Conservation (phyloP, 2,888 invertebrate genomes). For the Oscheius myriophilus region DNA sequence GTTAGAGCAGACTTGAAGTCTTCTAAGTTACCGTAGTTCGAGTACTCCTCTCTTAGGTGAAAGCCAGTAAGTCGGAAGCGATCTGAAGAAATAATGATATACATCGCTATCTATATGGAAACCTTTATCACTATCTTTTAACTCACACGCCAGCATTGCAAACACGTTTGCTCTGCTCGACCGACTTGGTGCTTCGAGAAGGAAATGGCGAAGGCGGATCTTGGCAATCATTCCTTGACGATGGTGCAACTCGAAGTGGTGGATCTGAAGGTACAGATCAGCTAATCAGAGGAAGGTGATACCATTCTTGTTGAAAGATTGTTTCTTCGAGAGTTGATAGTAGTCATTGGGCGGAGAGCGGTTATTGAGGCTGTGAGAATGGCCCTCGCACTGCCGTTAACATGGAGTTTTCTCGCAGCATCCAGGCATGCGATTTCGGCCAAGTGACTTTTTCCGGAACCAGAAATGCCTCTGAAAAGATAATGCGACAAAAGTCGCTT, state of each 20-base stretch:
- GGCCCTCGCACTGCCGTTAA: constrained; percentile 35
- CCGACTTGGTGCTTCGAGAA: constrained; percentile 45
- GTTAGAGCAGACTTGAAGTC: constrained; percentile 36
- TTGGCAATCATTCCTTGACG: constrained; percentile 36
- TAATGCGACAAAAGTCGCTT: not conserved
- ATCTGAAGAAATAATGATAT: constrained; percentile 21
- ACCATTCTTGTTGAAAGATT: constrained; percentile 41
- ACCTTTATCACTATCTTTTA: constrained; percentile 44
- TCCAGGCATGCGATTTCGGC: constrained; percentile 34
- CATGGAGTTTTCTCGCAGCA: constrained; percentile 37
- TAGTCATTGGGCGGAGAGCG: constrained; percentile 42
- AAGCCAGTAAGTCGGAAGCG: constrained; percentile 45
- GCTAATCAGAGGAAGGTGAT: too few relatives aligned
- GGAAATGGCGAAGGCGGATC: constrained; percentile 38
- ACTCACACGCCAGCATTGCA: constrained; percentile 47
- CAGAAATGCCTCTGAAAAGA: constrained; percentile 43
- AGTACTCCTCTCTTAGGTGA: constrained; percentile 42
- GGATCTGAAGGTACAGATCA: constrained; percentile 23
- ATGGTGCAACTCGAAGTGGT: constrained; percentile 43
- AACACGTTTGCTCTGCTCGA: constrained; percentile 49
- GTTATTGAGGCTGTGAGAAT: constrained; percentile 36
- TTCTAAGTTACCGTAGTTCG: constrained; percentile 42
- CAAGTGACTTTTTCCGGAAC: constrained; percentile 43
- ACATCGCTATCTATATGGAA: not conserved
- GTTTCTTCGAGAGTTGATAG: constrained; percentile 42